Base-by-base conservation (phyloP, 1,140 invertebrate species). In the Drosophila parabipectinata region DNA sequence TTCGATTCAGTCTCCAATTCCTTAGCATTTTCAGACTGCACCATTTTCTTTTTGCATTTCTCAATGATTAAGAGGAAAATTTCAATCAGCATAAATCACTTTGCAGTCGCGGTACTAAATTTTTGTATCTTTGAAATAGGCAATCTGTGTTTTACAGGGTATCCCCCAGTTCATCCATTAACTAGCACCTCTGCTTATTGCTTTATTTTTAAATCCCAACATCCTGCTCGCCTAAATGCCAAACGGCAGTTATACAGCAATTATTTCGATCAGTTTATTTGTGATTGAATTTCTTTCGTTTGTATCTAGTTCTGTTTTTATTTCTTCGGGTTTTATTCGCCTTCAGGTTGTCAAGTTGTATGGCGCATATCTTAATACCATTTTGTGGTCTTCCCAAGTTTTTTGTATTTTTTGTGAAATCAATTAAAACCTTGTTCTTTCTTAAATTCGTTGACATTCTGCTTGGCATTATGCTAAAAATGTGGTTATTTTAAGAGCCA, bases 1-100 rank as follows among this genome's bases (percentile, higher is more conserved):
- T 60, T 72, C 39, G 48, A 47, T 59, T 66, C 54, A 15, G 56
- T 59, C 47, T 72, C 53, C 45, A 56, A 48, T 63, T 53, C 41
- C n/a, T 15, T 34, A 30, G n/a, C 60, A 66, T 64, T 66, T 57
- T 30, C 53, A 18, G 32, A 51, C 41, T n/a, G 12, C 12, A 18
- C 15, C 41, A 44, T 44, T 44, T 37, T 28, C 26, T 7, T 28
- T 44, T 47, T 44, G 60, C 53, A 69, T 77, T 72, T 57, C 51
- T 18, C 54, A 51, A 44, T 52, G 66, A 82, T 78, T 71, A 63
- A 79, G 52, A 51, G 45, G 39, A 57, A 59, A 63, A 74, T 72
- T 83, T 83, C 72, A 67, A 67, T 55, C 64, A 53, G 59, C 72
- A 85, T 88, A 87, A 89, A 89, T 88, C 72, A 87, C 83, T 79